These are phyloP conservation scores for Erannis defoliaria DNA, from an alignment of 2,888 invertebrate genomes.

Conservation along the genomic window DNA sequence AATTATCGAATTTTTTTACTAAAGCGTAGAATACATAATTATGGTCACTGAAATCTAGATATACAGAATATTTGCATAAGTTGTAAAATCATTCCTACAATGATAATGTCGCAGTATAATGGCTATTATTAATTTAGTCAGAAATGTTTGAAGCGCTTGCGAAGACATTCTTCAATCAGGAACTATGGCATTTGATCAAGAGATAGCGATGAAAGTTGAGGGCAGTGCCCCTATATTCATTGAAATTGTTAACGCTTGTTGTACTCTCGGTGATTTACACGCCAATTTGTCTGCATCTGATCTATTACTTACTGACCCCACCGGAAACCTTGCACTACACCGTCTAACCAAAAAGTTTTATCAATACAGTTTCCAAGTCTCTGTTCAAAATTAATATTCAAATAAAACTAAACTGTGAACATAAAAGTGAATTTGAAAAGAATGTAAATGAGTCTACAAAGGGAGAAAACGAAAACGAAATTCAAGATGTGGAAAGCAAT, in stretches of 20 bases:
- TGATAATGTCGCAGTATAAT: background rate
- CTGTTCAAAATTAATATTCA: conserved; percentile 3
- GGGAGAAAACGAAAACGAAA: conserved; percentile 67
- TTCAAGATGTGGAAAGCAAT: conserved; percentile 83
- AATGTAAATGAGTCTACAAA: conserved; percentile 74
- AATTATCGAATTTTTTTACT: too few species aligned
- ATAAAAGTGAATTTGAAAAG: conserved; percentile 42
- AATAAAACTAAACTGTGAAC: conserved; percentile 25
- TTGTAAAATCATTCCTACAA: background rate
- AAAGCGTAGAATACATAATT: too few species aligned
- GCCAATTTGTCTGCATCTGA: conserved; percentile 68
- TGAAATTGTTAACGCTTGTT: conserved; percentile 69
- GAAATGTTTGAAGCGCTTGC: conserved; percentile 2
- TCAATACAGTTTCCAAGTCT: conserved; percentile 3
- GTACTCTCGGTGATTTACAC: conserved; percentile 69
- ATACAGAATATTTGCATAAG: too few species aligned
- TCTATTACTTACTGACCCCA: conserved; percentile 54
- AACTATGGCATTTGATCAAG: conserved; percentile 23
- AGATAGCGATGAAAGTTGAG: conserved; percentile 48
- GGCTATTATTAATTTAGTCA: background rate
- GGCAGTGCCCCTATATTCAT: conserved; percentile 74
- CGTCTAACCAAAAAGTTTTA: conserved; percentile 15
- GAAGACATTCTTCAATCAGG: conserved; percentile 26
- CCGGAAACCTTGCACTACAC: conserved; percentile 34
- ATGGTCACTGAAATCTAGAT: too few species aligned